Conservation (phyloP, 2,888 invertebrate genomes). For the Hetaerina titia region DNA sequence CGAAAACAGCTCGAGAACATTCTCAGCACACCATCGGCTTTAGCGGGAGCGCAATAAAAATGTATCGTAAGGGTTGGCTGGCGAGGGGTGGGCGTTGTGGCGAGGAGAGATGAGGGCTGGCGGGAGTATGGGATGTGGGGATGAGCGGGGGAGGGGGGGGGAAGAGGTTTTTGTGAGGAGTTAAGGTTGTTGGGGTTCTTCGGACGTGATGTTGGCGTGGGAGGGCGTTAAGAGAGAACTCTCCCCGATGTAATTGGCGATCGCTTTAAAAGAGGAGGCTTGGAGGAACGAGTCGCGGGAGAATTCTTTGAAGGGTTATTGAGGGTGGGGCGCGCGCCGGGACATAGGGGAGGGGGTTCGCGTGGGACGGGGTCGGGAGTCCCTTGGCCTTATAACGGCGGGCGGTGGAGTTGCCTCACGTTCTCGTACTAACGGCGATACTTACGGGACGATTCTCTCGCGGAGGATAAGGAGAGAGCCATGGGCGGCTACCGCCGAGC, state of each 20-base stretch:
- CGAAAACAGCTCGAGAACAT: slow-evolving; percentile 39
- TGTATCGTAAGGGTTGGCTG: slow-evolving; percentile 45
- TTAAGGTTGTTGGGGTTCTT: not conserved
- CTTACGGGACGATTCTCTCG: slow-evolving; percentile 30
- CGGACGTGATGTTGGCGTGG: slow-evolving; percentile 19
- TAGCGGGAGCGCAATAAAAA: slow-evolving; percentile 56
- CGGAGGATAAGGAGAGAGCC: not conserved
- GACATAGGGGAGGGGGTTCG: not conserved
- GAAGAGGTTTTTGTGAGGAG: not conserved
- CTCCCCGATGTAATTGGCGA: slow-evolving; percentile 48
- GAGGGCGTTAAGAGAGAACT: slow-evolving; percentile 41
- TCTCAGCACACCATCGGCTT: slow-evolving; percentile 58
- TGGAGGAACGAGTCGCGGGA: not conserved
- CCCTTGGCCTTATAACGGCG: not conserved
- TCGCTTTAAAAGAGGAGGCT: slow-evolving; percentile 29
- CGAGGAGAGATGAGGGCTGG: not conserved
- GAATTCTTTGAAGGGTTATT: slow-evolving; percentile 6
- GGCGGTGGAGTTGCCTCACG: slow-evolving; percentile 32
- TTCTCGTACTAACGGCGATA: not conserved
- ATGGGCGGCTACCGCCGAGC: too few species aligned
- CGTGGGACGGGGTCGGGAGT: not conserved
- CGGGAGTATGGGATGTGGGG: not conserved
- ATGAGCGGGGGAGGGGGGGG: not conserved
- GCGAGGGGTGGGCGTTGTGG: not conserved
- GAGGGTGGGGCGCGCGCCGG: not conserved